Percentiles rank a stretch among this genome's conserved stretches.
Evolutionary conservation across 1,140 invertebrate species (phyloP).

Genomic region (Parapsyche elsis): DNA sequence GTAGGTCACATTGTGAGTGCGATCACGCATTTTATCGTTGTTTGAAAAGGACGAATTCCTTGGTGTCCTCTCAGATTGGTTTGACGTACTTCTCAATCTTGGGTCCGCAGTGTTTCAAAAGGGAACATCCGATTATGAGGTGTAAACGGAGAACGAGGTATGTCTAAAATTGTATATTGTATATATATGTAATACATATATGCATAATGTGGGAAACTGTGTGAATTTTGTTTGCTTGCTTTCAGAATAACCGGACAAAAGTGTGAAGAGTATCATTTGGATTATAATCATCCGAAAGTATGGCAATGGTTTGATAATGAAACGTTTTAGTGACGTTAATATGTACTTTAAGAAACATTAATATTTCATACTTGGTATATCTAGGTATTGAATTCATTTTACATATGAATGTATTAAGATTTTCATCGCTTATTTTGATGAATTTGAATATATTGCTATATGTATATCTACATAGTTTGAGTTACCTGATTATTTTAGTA

Average conservation of each 20-base stretch:
- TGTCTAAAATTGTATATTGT: constrained; percentile 40
- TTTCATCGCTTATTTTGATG: no score
- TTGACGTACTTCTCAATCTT: constrained; percentile 69
- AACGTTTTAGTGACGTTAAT: constrained; percentile 60
- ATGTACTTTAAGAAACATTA: neutral
- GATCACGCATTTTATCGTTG: constrained; percentile 70
- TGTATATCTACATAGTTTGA: no score
- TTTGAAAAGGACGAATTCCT: constrained; percentile 63
- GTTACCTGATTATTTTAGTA: no score
- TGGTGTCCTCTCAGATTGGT: constrained; percentile 67
- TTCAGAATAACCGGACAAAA: constrained; percentile 66
- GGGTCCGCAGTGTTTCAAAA: constrained; percentile 68
- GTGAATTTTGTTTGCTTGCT: constrained; percentile 49
- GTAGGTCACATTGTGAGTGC: constrained; percentile 71
- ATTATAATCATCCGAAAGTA: constrained; percentile 64
- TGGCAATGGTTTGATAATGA: constrained; percentile 72
- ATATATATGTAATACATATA: constrained; percentile 26
- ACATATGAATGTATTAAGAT: no score
- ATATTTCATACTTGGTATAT: no score
- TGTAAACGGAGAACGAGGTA: constrained; percentile 66
- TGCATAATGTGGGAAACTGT: neutral
- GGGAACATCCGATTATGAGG: constrained; percentile 65
- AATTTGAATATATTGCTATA: no score
- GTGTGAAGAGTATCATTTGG: constrained; percentile 67
- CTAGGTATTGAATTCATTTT: no score